Evolutionary conservation across 2,113 vertebrate genomes (phyloP).

Genomic region (Phyllostomus hastatus): DNA sequence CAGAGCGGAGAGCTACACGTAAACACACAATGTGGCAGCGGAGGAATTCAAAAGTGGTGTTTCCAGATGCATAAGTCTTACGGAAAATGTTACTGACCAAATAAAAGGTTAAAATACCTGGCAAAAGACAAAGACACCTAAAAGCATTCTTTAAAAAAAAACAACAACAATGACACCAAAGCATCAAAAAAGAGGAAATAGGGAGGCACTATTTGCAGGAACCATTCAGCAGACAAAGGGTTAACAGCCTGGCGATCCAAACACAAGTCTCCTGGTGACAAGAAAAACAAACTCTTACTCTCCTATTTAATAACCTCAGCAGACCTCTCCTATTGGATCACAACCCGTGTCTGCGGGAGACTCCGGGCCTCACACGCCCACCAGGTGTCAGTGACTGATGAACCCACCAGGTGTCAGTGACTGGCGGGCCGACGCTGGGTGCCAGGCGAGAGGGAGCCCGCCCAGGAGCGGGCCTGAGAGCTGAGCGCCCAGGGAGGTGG

Average conservation of each 20-base stretch:
- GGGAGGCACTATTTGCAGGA: background rate
- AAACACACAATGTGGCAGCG: accelerated
- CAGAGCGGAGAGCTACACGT: accelerated
- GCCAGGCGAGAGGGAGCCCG: background rate
- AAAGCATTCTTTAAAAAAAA: background rate
- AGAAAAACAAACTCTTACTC: background rate
- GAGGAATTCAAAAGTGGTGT: background rate
- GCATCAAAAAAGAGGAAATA: background rate
- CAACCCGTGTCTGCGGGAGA: background rate
- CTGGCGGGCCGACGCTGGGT: accelerated
- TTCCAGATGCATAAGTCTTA: background rate
- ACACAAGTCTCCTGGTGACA: accelerated
- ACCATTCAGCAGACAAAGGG: too few species aligned
- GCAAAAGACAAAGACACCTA: background rate
- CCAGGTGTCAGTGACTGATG: background rate
- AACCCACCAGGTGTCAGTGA: background rate
- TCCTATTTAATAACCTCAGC: background rate
- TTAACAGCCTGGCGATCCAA: accelerated
- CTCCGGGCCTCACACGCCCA: accelerated
- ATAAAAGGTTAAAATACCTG: background rate
- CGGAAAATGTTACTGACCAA: background rate
- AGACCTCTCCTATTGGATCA: background rate
- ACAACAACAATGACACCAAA: too few species aligned
- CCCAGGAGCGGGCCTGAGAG: background rate
- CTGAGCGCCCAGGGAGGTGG: background rate